Base-by-base conservation (phyloP, 2,113 vertebrate genomes). In the Anser cygnoides region DNA sequence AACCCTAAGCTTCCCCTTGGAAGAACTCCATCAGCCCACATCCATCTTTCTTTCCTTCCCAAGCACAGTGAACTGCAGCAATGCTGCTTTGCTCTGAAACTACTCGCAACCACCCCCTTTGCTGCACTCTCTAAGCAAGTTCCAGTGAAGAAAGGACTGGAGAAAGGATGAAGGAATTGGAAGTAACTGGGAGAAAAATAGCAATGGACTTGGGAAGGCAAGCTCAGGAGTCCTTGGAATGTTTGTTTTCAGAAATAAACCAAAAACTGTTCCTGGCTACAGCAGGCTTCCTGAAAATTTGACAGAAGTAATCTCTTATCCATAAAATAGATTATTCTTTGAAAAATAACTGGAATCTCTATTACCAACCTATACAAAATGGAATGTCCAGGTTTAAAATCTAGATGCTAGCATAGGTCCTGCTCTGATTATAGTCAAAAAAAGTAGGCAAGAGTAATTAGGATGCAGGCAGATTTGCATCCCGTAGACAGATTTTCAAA, bases 381-480 rank as follows among this genome's bases (percentile, higher is more conserved):
- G 54, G 44, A 54, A 68, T 49, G 20, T 44, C 31, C 25, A 35
- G 15, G 86, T 89, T 76, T 46, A 33, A 43, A 44, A 61, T 79
- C 16, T n/a, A 26, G 23, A 25, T 79, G 43, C 54, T 43, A 39
- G 31, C 20, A 29, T 29, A 81, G 62, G 54, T 91, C 52, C 58
- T 80, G 29, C 8, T 63, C n/a, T 78, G 49, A 66, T 70, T 61
- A 55, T 15, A 84, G 39, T 63, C 46, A 76, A 59, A 78, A 94
- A 94, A 77, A 70, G 21, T 59, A 85, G 44, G 37, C 57, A 70
- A 75, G 12, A 84, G 37, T 93, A 96, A 95, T 96, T 95, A 96
- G 57, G 77, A 77, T 70, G 66, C 50, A 78, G 65, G 43, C 66
- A 86, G 46, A 91, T 84, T 92, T 95, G 68, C 87, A 22, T 76